phyloP scores from a whole-genome alignment of 1,140 invertebrate genomes.

The Lasioglossum albipes region DNA sequence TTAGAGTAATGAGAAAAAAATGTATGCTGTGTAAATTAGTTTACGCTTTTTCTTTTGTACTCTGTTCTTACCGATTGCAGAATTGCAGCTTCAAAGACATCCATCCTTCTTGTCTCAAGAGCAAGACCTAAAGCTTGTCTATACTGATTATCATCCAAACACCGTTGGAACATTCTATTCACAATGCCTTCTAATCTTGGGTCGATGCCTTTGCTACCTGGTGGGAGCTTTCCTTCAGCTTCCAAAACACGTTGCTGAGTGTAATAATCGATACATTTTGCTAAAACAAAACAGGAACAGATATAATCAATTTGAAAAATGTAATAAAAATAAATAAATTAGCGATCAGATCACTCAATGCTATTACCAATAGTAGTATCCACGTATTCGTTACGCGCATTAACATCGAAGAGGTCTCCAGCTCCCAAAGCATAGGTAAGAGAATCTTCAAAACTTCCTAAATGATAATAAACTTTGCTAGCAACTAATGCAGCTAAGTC shows the following conservation, averaged over 20 bases:
- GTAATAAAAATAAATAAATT: not conserved
- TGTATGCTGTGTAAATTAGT: not conserved
- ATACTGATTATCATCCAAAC: constrained; percentile 95
- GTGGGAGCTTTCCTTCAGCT: constrained; percentile 82
- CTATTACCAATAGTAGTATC: constrained; percentile 94
- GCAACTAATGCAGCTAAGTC: constrained; percentile 97
- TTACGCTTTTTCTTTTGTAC: not conserved
- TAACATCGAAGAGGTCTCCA: constrained; percentile 96
- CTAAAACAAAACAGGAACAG: constrained; percentile 74
- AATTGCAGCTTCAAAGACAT: constrained; percentile 95
- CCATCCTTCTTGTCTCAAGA: constrained; percentile 96
- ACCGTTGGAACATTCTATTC: constrained; percentile 97
- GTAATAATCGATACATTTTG: constrained; percentile 97
- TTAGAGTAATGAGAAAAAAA: constrained; percentile 16
- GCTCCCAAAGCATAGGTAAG: constrained; percentile 96
- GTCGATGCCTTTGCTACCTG: constrained; percentile 88
- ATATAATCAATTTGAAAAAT: constrained; percentile 16
- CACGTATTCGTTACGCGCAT: constrained; percentile 95
- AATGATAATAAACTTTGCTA: constrained; percentile 99
- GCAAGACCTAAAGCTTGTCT: constrained; percentile 96
- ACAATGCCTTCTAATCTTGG: constrained; percentile 95
- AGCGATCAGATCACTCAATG: constrained; percentile 17
- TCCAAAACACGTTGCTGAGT: constrained; percentile 90
- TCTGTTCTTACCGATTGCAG: constrained; percentile 86
- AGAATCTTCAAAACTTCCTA: constrained; percentile 97